phyloP scores from a whole-genome alignment of 2,113 vertebrate genomes.

The Fregetta grallaria region DNA sequence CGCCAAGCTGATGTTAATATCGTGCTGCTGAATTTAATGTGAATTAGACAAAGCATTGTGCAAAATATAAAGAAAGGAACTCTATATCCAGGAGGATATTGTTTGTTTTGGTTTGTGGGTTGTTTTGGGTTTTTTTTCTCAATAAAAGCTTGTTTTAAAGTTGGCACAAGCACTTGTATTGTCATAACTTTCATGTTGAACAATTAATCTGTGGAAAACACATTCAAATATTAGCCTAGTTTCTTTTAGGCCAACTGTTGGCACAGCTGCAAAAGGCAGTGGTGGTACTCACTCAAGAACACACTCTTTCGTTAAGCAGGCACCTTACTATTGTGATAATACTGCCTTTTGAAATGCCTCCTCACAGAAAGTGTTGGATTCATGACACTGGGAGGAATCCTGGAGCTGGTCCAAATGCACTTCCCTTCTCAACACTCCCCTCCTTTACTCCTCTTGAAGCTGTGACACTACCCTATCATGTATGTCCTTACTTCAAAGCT shows the following conservation, averaged over 20 bases:
- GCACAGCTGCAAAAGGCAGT: neutral
- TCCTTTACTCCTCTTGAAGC: neutral
- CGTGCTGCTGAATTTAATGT: neutral
- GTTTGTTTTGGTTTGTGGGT: neutral
- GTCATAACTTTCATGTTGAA: neutral
- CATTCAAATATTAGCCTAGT: neutral
- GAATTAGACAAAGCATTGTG: neutral
- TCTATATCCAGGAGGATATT: neutral
- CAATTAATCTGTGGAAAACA: neutral
- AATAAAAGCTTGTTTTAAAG: neutral
- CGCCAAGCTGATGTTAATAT: neutral
- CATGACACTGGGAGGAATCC: neutral
- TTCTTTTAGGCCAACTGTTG: neutral
- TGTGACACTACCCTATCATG: neutral
- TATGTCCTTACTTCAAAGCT: neutral
- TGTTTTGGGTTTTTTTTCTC: neutral
- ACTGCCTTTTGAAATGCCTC: neutral
- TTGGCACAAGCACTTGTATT: neutral
- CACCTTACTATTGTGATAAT: neutral
- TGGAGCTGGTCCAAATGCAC: neutral
- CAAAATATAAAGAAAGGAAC: neutral
- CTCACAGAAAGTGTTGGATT: neutral
- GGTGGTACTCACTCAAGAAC: neutral
- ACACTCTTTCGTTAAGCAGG: neutral
- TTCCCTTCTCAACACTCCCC: neutral